These are phyloP conservation scores for Parazoanthus atlanticus DNA, from an alignment of 92 coral and sea anemone species.

Conservation along the genomic window DNA sequence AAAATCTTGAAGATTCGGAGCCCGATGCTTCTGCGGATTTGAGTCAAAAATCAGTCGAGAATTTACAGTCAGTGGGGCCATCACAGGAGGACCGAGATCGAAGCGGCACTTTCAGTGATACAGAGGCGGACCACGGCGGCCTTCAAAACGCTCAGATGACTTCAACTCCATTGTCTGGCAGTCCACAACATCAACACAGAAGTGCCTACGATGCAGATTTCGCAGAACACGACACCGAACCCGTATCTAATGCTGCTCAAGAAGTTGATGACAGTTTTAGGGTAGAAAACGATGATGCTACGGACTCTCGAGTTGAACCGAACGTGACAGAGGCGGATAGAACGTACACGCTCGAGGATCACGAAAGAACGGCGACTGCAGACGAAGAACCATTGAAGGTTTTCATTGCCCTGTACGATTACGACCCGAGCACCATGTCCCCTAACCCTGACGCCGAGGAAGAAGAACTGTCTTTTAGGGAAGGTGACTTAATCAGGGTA, in stretches of 20 bases:
- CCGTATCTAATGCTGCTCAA: conserved; percentile 1
- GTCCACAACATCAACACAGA: conserved; percentile 22
- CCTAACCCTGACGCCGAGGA: conserved; percentile 97
- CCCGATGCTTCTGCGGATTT: not conserved
- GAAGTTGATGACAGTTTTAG: conserved; percentile 20
- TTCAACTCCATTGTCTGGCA: conserved; percentile 60
- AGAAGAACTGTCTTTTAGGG: conserved; percentile 88
- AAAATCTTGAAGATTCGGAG: conserved; percentile 6
- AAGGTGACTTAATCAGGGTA: conserved; percentile 96
- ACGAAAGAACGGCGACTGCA: conserved; percentile 27
- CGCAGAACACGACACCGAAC: not conserved
- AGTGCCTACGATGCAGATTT: conserved; percentile 9
- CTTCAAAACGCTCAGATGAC: conserved; percentile 42
- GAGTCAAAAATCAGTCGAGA: not conserved
- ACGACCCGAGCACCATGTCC: conserved; percentile 90
- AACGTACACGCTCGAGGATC: conserved; percentile 57
- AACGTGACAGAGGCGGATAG: conserved; percentile 38
- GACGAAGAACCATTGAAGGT: conserved; percentile 69
- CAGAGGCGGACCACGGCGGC: conserved; percentile 75
- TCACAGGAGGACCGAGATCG: conserved; percentile 1
- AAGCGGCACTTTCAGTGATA: conserved; percentile 64
- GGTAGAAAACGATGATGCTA: not conserved
- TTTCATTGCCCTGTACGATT: conserved; percentile 90
- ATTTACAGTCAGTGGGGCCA: not conserved
- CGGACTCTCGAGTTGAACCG: conserved; percentile 15